phyloP scores from a whole-genome alignment of 1,140 invertebrate genomes.

The Sycophaga agraensis region DNA sequence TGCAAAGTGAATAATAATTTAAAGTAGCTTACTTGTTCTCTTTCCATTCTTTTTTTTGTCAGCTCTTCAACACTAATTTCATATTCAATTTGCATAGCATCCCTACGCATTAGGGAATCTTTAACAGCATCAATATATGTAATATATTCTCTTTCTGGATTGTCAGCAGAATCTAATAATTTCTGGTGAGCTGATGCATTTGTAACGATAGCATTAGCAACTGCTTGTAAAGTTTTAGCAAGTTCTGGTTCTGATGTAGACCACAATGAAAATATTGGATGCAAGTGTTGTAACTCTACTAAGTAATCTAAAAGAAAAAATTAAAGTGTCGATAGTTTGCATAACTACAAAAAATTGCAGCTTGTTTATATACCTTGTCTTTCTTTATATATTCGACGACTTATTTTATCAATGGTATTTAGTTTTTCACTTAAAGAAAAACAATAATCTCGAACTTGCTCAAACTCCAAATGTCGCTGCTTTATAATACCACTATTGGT shows the following conservation, averaged over 20 bases:
- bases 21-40: conserved; percentile 63
- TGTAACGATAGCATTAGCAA: conserved; percentile 57
- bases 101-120: conserved; percentile 67
- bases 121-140: conserved; percentile 70
- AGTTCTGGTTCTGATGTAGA: conserved; percentile 60
- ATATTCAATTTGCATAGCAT: conserved; percentile 71
- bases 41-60: conserved; percentile 64
- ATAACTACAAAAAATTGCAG: no score
- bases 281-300: conserved; percentile 59
- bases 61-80: conserved; percentile 69
- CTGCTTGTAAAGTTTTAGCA: conserved; percentile 53
- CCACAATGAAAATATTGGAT: conserved; percentile 63
- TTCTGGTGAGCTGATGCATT: conserved; percentile 59
- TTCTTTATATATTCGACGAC: conserved; percentile 69
- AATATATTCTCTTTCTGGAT: conserved; percentile 70
- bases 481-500: conserved; percentile 61
- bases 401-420: conserved; percentile 66
- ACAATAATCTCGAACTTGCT: conserved; percentile 67
- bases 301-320: conserved; percentile 53
- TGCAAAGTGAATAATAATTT: not conserved
- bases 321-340: not conserved
- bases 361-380: conserved; percentile 56
- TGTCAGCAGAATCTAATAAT: conserved; percentile 54
- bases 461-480: conserved; percentile 66
- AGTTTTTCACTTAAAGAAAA: conserved; percentile 67